Evolutionary conservation across 2,797 vertebrate genomes (phyloP).

Genomic region (Notolepis coatsorum): DNA sequence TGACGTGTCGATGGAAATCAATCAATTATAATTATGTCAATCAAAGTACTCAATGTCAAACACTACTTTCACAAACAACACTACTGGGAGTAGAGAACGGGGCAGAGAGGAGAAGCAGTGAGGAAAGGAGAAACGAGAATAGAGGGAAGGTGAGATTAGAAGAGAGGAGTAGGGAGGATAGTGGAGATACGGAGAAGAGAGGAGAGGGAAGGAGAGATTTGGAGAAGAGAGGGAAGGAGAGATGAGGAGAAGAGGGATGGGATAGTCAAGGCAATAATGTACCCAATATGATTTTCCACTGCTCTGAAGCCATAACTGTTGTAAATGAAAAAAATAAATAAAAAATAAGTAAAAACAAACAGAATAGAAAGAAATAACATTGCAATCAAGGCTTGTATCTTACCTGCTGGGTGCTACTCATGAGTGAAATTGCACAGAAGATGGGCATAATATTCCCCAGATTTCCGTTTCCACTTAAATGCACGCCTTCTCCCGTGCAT

Average conservation of each 20-base stretch:
- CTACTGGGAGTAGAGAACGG: not conserved
- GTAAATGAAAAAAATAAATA: not conserved
- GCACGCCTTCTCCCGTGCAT: slow-evolving; percentile 5
- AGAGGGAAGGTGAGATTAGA: not conserved
- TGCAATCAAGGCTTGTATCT: slow-evolving; percentile 19
- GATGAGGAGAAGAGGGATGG: not conserved
- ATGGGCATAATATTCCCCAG: slow-evolving; percentile 32
- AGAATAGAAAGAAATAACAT: slow-evolving; percentile 7
- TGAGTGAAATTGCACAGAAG: slow-evolving; percentile 49
- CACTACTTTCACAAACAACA: not conserved
- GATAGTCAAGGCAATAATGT: not conserved
- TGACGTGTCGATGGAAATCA: slow-evolving; percentile 18
- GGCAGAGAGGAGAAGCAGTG: not conserved
- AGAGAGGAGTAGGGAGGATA: not conserved
- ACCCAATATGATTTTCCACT: not conserved
- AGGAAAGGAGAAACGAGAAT: not conserved
- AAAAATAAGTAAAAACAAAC: slow-evolving; percentile 20
- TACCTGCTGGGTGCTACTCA: slow-evolving; percentile 53
- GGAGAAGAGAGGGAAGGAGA: not conserved
- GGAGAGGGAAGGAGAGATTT: not conserved
- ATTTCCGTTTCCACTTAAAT: slow-evolving; percentile 30
- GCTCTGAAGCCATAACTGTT: slow-evolving; percentile 11
- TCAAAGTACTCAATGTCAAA: slow-evolving; percentile 7
- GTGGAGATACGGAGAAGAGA: not conserved
- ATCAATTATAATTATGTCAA: slow-evolving; percentile 32